Evolutionary conservation across 2,113 vertebrate species (phyloP).

Genomic region (Chelonoidis abingdonii): DNA sequence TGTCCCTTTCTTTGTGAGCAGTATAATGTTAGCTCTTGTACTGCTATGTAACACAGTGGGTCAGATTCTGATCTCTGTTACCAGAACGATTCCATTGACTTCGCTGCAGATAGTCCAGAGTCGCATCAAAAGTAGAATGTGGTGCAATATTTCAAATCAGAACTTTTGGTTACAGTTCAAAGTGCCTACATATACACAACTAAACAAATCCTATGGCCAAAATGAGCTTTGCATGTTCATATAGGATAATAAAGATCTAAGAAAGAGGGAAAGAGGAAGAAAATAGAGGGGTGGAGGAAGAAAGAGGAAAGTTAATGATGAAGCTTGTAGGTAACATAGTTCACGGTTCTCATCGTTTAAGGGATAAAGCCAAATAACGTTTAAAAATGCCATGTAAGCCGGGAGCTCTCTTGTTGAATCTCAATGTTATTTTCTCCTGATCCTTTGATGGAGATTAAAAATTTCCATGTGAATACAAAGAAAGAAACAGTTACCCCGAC

Average conservation of each 20-base stretch:
- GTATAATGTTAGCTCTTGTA: neutral
- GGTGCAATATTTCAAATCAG: constrained; percentile 18
- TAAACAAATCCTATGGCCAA: constrained; percentile 42
- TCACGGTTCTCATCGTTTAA: constrained; percentile 79
- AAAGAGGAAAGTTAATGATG: constrained; percentile 78
- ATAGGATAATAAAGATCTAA: constrained; percentile 70
- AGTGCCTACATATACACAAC: constrained; percentile 56
- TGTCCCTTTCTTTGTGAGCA: neutral
- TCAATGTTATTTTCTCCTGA: constrained; percentile 80
- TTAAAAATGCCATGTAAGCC: constrained; percentile 83
- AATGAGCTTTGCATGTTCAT: constrained; percentile 61
- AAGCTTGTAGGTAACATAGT: constrained; percentile 76
- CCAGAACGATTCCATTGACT: neutral
- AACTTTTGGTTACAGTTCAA: constrained; percentile 56
- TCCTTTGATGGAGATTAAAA: constrained; percentile 91
- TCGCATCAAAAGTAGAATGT: constrained; percentile 51
- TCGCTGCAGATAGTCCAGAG: constrained; percentile 44
- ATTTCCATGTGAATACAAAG: constrained; percentile 96
- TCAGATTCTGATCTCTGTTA: constrained; percentile 15
- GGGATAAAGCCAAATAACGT: constrained; percentile 81
- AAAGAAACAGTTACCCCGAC: constrained; percentile 92
- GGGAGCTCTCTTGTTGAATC: constrained; percentile 80
- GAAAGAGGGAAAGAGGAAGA: constrained; percentile 5
- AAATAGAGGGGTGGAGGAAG: constrained; percentile 46
- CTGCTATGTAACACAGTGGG: neutral